Evolutionary conservation across 2,113 vertebrate species (phyloP).

Genomic region (Alaudala cheleensis): DNA sequence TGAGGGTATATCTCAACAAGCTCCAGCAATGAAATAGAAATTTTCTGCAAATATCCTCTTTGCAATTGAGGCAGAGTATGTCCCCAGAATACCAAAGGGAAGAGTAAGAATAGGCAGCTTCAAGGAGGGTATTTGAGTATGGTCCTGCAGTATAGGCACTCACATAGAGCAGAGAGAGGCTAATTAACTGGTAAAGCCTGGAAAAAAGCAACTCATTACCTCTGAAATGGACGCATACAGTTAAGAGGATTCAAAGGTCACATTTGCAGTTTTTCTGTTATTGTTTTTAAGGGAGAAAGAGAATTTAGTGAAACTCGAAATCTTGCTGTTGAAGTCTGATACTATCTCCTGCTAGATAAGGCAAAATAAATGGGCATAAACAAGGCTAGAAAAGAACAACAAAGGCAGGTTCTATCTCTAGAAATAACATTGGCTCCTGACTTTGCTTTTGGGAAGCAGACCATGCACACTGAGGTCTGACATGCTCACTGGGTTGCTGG

Average conservation of each 20-base stretch:
- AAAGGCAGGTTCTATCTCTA: neutral
- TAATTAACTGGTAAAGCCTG: neutral
- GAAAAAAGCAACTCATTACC: neutral
- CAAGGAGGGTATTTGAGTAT: neutral
- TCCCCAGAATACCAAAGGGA: neutral
- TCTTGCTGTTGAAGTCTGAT: neutral
- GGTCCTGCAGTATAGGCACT: neutral
- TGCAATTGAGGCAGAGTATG: neutral
- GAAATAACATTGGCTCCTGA: neutral
- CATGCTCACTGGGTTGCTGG: fast-evolving
- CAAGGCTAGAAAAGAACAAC: neutral
- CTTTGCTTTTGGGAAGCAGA: neutral
- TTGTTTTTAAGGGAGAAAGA: neutral
- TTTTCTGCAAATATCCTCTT: neutral
- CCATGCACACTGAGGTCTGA: neutral
- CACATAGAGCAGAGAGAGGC: neutral
- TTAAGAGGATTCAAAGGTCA: neutral
- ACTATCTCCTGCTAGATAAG: neutral
- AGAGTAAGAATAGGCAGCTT: neutral
- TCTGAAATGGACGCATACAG: neutral
- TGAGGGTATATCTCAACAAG: neutral
- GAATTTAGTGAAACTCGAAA: neutral
- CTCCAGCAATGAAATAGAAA: neutral
- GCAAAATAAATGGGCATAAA: neutral
- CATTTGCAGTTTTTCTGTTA: neutral